phyloP scores from a whole-genome alignment of 2,113 vertebrate species.

The Etheostoma spectabile region DNA sequence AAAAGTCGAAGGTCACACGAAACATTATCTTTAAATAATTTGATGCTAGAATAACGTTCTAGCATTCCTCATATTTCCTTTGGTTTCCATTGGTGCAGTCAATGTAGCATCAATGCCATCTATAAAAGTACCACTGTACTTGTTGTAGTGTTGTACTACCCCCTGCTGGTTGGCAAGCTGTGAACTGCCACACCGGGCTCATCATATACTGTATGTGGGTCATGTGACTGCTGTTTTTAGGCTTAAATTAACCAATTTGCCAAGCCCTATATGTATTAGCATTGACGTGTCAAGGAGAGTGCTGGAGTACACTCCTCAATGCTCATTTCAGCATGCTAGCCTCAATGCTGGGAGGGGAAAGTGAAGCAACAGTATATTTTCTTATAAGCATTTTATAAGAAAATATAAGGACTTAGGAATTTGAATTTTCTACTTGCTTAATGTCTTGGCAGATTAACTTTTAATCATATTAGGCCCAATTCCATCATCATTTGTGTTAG shows the following conservation, averaged over 20 bases:
- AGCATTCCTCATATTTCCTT: background rate
- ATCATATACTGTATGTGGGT: background rate
- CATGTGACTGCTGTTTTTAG: slow-evolving; percentile 9
- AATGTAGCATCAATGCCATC: slow-evolving; percentile 17
- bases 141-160: slow-evolving; percentile 39
- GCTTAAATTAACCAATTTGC: background rate
- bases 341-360: background rate
- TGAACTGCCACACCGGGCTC: slow-evolving; percentile 4
- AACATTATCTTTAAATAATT: background rate
- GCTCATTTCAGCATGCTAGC: background rate
- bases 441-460: background rate
- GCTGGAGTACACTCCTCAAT: background rate
- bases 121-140: slow-evolving; percentile 29
- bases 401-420: background rate
- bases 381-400: background rate
- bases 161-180: slow-evolving; percentile 56
- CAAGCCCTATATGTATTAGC: background rate
- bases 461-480: background rate
- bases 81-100: slow-evolving; percentile 28
- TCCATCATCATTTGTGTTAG: background rate
- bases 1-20: background rate
- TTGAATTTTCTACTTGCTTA: background rate
- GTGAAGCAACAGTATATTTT: background rate
- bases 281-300: background rate
- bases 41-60: background rate